Conservation (phyloP, 2,113 vertebrate species). For the Cygnus buccinator region DNA sequence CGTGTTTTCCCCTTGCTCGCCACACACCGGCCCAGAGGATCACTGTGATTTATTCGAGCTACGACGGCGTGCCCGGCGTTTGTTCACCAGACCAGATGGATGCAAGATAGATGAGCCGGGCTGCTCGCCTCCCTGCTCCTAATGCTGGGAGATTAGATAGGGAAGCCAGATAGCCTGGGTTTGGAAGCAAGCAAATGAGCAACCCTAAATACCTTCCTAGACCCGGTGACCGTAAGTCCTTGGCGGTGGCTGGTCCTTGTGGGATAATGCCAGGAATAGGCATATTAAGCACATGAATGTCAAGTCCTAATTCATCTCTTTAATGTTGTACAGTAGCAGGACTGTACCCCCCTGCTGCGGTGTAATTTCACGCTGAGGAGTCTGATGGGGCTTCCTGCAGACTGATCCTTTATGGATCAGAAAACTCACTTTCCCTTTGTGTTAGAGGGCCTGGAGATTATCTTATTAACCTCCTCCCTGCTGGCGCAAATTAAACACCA, state of each 20-base stretch:
- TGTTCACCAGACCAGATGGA: neutral
- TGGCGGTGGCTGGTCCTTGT: slow-evolving; percentile 48
- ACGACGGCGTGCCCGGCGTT: neutral
- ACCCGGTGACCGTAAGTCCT: slow-evolving; percentile 34
- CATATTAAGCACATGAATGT: slow-evolving; percentile 74
- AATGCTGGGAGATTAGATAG: slow-evolving; percentile 28
- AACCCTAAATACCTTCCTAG: slow-evolving; percentile 36
- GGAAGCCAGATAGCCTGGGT: slow-evolving; percentile 37
- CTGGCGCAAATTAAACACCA: neutral
- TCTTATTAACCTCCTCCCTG: slow-evolving; percentile 74
- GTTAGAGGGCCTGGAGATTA: slow-evolving; percentile 72
- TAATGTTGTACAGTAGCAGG: slow-evolving; percentile 78
- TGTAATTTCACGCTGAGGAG: slow-evolving; percentile 87
- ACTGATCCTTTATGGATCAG: slow-evolving; percentile 88
- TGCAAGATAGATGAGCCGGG: neutral
- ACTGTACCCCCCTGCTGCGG: slow-evolving; percentile 77
- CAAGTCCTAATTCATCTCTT: slow-evolving; percentile 77
- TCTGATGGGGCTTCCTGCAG: slow-evolving; percentile 82
- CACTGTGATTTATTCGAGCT: neutral
- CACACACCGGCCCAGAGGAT: neutral
- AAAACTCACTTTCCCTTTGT: slow-evolving; percentile 83
- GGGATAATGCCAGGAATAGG: slow-evolving; percentile 64
- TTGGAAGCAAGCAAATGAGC: slow-evolving; percentile 44
- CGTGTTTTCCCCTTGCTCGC: rapidly evolving
- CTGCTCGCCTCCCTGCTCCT: neutral